These are phyloP conservation scores for Ornithorhynchus anatinus DNA, from an alignment of 2,113 vertebrate species.

Conservation along the genomic window DNA sequence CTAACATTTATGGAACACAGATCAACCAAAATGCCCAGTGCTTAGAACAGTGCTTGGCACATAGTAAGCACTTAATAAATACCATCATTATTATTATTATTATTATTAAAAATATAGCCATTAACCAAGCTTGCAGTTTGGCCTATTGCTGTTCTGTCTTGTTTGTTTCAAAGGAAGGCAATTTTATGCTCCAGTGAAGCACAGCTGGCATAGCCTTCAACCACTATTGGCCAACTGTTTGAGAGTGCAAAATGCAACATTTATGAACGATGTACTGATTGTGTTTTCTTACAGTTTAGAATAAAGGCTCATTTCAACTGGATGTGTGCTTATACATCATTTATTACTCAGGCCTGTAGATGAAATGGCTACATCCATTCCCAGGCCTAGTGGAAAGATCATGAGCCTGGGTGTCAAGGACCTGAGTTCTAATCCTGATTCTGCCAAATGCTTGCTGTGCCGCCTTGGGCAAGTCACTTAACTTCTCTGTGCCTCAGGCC, in stretches of 20 bases:
- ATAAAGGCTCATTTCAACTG: constrained; percentile 51
- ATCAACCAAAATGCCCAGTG: constrained; percentile 54
- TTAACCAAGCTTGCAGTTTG: constrained; percentile 62
- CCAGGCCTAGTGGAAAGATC: too few relatives aligned
- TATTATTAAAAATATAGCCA: constrained; percentile 56
- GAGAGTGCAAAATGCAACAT: constrained; percentile 52
- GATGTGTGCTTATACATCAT: too few relatives aligned
- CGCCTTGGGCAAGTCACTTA: too few relatives aligned
- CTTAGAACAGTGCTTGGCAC: too few relatives aligned
- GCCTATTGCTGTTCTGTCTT: constrained; percentile 55
- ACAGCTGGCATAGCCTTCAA: constrained; percentile 57
- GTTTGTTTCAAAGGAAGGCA: constrained; percentile 58
- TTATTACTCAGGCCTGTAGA: too few relatives aligned
- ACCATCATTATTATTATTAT: too few relatives aligned
- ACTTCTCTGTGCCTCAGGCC: too few relatives aligned
- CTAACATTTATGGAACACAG: constrained; percentile 48
- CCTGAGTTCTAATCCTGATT: too few relatives aligned
- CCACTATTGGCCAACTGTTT: constrained; percentile 59
- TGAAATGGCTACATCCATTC: too few relatives aligned
- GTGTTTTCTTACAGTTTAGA: constrained; percentile 40
- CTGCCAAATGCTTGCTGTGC: too few relatives aligned
- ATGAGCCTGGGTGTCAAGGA: too few relatives aligned
- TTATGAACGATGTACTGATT: constrained; percentile 43
- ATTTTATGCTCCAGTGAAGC: constrained; percentile 67
- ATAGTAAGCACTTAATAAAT: too few relatives aligned